phyloP scores from a whole-genome alignment of 2,113 vertebrate species.

The Carollia perspicillata region DNA sequence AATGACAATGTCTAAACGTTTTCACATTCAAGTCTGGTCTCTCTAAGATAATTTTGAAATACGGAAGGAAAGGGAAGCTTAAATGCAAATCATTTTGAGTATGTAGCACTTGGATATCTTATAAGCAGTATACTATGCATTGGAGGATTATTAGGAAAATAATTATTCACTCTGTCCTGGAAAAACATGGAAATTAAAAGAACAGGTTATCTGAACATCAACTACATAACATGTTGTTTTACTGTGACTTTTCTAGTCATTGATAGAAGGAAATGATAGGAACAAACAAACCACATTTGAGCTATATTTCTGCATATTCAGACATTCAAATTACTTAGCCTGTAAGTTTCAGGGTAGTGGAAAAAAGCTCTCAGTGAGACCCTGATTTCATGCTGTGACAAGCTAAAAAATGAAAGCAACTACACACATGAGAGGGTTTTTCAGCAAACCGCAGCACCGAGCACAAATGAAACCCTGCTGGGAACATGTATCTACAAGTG shows the following conservation, averaged over 20 bases:
- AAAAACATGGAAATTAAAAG: background rate
- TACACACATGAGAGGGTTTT: constrained; percentile 59
- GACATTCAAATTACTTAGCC: constrained; percentile 57
- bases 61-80: background rate
- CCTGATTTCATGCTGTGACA: constrained; percentile 66
- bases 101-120: background rate
- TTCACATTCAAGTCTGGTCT: background rate
- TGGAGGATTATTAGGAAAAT: background rate
- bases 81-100: background rate
- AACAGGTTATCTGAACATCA: background rate
- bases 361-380: constrained; percentile 54
- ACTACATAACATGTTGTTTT: constrained; percentile 15
- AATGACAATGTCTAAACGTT: background rate
- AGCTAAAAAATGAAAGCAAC: constrained; percentile 76
- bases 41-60: background rate
- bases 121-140: background rate
- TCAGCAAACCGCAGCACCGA: constrained; percentile 51
- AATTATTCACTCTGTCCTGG: background rate
- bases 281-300: background rate
- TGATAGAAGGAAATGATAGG: background rate
- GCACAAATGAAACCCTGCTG: constrained; percentile 72
- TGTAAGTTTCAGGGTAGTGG: constrained; percentile 3
- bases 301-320: constrained; percentile 43
- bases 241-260: background rate
- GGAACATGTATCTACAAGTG: constrained; percentile 66